phyloP scores from a whole-genome alignment of 2,113 vertebrate genomes.

The Porphyrio hochstetteri region DNA sequence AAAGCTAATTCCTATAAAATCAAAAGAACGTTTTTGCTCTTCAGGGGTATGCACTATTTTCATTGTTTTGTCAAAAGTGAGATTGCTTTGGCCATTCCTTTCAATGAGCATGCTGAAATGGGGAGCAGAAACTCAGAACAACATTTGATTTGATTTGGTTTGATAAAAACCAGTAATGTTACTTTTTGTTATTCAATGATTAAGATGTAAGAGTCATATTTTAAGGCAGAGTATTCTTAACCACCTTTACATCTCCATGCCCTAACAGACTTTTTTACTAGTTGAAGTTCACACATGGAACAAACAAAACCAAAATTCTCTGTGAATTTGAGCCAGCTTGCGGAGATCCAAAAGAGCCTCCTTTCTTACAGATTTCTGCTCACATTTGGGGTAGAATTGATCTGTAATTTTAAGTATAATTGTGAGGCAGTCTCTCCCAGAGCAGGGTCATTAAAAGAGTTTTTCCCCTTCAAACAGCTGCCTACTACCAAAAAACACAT shows the following conservation, averaged over 20 bases:
- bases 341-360: background rate
- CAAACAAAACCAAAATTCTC: background rate
- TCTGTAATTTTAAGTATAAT: background rate
- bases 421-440: background rate
- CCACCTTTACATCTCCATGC: background rate
- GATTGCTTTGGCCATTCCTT: background rate
- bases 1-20: background rate
- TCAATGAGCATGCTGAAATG: background rate
- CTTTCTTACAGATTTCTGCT: background rate
- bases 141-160: no score
- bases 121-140: background rate
- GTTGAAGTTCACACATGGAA: background rate
- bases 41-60: background rate
- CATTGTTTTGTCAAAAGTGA: background rate
- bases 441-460: background rate
- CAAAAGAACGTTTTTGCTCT: background rate
- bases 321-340: background rate
- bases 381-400: background rate
- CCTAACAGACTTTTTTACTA: background rate
- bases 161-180: background rate
- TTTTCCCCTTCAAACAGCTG: background rate
- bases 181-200: background rate
- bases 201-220: background rate
- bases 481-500: background rate
- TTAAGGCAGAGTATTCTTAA: background rate